phyloP scores from a whole-genome alignment of 2,113 vertebrate species.

The Hassar affinis region DNA sequence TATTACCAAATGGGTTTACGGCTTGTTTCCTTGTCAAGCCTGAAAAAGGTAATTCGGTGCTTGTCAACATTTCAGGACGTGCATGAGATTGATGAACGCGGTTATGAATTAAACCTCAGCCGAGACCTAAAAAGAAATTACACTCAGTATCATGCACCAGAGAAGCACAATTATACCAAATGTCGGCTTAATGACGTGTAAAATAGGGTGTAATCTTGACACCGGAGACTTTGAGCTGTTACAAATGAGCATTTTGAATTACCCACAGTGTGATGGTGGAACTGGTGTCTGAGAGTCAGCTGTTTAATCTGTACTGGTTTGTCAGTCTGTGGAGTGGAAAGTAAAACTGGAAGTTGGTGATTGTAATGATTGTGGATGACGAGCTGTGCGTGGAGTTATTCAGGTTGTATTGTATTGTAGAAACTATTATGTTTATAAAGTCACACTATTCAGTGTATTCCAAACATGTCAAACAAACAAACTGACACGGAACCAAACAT shows the following conservation, averaged over 20 bases:
- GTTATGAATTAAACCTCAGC: slow-evolving; percentile 78
- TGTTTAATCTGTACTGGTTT: background rate
- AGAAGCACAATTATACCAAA: slow-evolving; percentile 94
- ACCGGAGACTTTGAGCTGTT: slow-evolving; percentile 71
- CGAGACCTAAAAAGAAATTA: slow-evolving; percentile 76
- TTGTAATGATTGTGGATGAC: background rate
- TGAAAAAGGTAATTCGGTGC: slow-evolving; percentile 78
- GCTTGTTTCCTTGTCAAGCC: slow-evolving; percentile 32
- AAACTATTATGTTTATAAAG: background rate
- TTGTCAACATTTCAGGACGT: slow-evolving; percentile 86
- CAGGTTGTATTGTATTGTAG: background rate
- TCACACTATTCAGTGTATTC: background rate
- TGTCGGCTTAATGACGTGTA: slow-evolving; percentile 87
- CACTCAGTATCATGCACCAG: slow-evolving; percentile 79
- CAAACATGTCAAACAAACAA: background rate
- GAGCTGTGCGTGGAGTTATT: background rate
- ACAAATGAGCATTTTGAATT: slow-evolving; percentile 77
- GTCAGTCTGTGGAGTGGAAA: background rate
- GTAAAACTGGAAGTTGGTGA: background rate
- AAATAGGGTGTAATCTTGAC: slow-evolving; percentile 84
- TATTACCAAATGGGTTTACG: slow-evolving; percentile 21
- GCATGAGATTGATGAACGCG: slow-evolving; percentile 84
- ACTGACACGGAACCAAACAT: background rate
- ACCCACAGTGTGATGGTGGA: slow-evolving; percentile 36
- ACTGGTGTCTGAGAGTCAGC: background rate